phyloP scores from a whole-genome alignment of 2,888 invertebrate genomes.

The Opisthograptis luteolata region DNA sequence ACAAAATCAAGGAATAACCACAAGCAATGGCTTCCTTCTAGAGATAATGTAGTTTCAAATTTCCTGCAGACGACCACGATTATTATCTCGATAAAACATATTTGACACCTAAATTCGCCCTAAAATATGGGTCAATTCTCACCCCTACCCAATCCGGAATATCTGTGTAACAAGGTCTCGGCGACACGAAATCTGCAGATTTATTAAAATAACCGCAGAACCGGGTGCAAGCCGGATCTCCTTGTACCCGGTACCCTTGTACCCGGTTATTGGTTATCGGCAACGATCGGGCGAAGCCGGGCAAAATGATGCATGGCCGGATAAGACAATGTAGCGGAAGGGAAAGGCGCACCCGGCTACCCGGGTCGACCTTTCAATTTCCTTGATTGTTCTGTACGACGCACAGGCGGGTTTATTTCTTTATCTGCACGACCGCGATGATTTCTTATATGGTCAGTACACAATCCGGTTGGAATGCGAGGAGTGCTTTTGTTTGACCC shows the following conservation, averaged over 20 bases:
- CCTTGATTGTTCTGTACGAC: slow-evolving; percentile 59
- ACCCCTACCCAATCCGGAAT: slow-evolving; percentile 23
- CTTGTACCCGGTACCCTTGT: slow-evolving; percentile 22
- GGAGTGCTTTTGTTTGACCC: slow-evolving; percentile 36
- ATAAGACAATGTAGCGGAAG: slow-evolving; percentile 72
- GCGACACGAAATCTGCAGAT: slow-evolving; percentile 41
- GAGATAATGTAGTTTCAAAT: slow-evolving; percentile 19
- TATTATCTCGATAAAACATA: slow-evolving; percentile 24
- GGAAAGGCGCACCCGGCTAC: slow-evolving; percentile 56
- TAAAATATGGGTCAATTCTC: slow-evolving; percentile 28
- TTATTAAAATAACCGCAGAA: slow-evolving; percentile 62
- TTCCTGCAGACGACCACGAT: slow-evolving; percentile 15
- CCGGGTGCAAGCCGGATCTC: slow-evolving; percentile 32
- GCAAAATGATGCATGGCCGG: slow-evolving; percentile 69
- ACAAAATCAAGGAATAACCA: no score
- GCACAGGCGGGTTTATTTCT: slow-evolving; percentile 55
- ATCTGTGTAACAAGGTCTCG: slow-evolving; percentile 24
- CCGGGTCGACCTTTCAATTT: slow-evolving; percentile 77
- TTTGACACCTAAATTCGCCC: slow-evolving; percentile 25
- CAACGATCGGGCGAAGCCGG: slow-evolving; percentile 49
- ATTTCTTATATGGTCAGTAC: slow-evolving; percentile 52
- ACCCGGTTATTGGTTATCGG: slow-evolving; percentile 42
- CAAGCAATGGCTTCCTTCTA: not conserved
- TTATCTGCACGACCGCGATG: slow-evolving; percentile 53
- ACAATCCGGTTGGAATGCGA: slow-evolving; percentile 33